Conservation (phyloP, 1,140 invertebrate genomes). For the Chrysoperla carnea region DNA sequence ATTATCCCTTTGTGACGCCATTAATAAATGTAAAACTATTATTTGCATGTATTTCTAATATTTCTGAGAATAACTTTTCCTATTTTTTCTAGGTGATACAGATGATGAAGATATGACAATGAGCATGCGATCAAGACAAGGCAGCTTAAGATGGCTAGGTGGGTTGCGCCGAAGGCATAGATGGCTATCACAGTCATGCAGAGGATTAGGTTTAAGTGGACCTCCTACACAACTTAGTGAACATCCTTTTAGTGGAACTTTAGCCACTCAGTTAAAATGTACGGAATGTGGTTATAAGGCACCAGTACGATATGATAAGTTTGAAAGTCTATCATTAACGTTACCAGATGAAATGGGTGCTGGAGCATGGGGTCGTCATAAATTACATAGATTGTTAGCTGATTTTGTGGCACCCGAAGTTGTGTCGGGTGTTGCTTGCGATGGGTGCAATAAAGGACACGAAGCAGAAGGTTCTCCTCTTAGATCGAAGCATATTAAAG, state of each 20-base stretch:
- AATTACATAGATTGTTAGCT: constrained; percentile 49
- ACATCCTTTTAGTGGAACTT: constrained; percentile 60
- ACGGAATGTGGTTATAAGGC: constrained; percentile 64
- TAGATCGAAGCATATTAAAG: constrained; percentile 50
- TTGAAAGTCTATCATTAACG: constrained; percentile 68
- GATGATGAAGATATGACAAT: background rate
- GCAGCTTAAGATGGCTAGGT: constrained; percentile 14
- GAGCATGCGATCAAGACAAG: constrained; percentile 7
- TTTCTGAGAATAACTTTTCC: background rate
- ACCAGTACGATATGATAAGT: constrained; percentile 73
- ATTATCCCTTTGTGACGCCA: constrained; percentile 20
- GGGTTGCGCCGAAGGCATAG: constrained; percentile 16
- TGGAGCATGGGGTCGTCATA: constrained; percentile 31
- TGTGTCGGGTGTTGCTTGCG: constrained; percentile 67
- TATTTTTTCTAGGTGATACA: background rate
- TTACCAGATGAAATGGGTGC: constrained; percentile 37
- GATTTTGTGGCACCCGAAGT: constrained; percentile 71
- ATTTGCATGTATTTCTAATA: background rate
- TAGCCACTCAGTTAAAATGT: constrained; percentile 70
- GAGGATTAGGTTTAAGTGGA: constrained; percentile 25
- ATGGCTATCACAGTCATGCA: constrained; percentile 22
- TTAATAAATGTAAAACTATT: background rate
- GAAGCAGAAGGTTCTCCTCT: constrained; percentile 19
- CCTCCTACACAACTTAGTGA: constrained; percentile 26
- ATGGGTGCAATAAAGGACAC: constrained; percentile 43